These are phyloP conservation scores for Lasioglossum morio DNA, from an alignment of 2,888 invertebrate species.

Conservation along the genomic window DNA sequence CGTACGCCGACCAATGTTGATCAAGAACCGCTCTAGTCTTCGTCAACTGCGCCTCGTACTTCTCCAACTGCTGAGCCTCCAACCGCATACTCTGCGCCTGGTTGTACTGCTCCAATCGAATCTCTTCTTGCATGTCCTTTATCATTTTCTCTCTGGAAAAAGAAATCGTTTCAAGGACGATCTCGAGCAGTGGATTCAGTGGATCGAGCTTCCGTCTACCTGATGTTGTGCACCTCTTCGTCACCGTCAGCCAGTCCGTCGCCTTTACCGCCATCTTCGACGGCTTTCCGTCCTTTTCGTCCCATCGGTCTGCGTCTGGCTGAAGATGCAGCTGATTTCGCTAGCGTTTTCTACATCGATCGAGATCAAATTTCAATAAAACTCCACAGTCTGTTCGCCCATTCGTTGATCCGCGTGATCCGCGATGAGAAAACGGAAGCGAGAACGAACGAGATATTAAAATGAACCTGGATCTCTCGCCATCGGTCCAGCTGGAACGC, in stretches of 20 bases:
- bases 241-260: not conserved
- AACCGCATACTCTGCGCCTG: conserved; percentile 59
- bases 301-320: not conserved
- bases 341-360: conserved; percentile 17
- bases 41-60: conserved; percentile 76
- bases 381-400: not conserved
- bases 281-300: not conserved
- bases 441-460: not conserved
- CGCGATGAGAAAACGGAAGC: not conserved
- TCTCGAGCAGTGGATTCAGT: not conserved
- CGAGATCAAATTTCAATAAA: not conserved
- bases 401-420: not conserved
- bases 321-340: not conserved
- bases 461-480: conserved; percentile 44
- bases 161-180: not conserved
- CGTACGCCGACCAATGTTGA: conserved; percentile 67
- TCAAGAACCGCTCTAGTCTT: conserved; percentile 69
- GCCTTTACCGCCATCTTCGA: not conserved
- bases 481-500: conserved; percentile 38
- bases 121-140: conserved; percentile 78
- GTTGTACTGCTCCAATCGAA: conserved; percentile 74
- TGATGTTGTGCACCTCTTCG: not conserved
- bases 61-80: conserved; percentile 73
- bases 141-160: conserved; percentile 73
- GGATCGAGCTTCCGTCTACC: conserved; percentile 3